Conservation (phyloP, 2,888 invertebrate genomes). For the Spodoptera picta region DNA sequence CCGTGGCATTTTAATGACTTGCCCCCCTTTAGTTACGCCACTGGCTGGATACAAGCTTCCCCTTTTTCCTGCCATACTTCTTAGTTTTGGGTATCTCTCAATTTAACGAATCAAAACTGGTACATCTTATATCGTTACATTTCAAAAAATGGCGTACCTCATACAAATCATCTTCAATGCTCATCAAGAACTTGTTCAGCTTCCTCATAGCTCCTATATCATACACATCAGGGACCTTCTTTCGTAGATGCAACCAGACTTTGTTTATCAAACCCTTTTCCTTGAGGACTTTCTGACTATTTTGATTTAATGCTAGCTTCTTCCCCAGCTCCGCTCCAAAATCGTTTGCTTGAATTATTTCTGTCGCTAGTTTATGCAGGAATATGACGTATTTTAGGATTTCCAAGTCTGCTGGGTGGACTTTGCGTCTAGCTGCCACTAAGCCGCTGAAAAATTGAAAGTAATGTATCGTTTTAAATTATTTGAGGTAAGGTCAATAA, state of each 20-base stretch:
- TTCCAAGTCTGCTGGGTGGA: slow-evolving; percentile 69
- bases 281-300: slow-evolving; percentile 46
- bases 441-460: slow-evolving; percentile 55
- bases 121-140: too few relatives aligned
- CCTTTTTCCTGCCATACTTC: too few relatives aligned
- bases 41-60: too few relatives aligned
- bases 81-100: too few relatives aligned
- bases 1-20: too few relatives aligned
- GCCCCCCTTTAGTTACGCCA: too few relatives aligned
- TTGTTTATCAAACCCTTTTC: slow-evolving; percentile 46
- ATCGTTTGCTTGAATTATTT: slow-evolving; percentile 17
- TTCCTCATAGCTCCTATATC: slow-evolving; percentile 31
- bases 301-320: slow-evolving; percentile 42
- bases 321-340: slow-evolving; percentile 12
- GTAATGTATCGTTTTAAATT: too few relatives aligned
- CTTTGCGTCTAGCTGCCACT: slow-evolving; percentile 14
- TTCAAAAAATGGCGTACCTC: slow-evolving; percentile 64
- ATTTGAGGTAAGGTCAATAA: too few relatives aligned
- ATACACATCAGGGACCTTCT: slow-evolving; percentile 2
- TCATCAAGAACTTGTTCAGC: slow-evolving; percentile 58
- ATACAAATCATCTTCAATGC: slow-evolving; percentile 60
- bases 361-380: slow-evolving; percentile 57
- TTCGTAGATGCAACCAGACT: slow-evolving; percentile 52
- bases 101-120: too few relatives aligned
- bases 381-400: slow-evolving; percentile 69